Evolutionary conservation across 23 tunicate genomes (phyloP).

Genomic region (Trididemnum nubilum): DNA sequence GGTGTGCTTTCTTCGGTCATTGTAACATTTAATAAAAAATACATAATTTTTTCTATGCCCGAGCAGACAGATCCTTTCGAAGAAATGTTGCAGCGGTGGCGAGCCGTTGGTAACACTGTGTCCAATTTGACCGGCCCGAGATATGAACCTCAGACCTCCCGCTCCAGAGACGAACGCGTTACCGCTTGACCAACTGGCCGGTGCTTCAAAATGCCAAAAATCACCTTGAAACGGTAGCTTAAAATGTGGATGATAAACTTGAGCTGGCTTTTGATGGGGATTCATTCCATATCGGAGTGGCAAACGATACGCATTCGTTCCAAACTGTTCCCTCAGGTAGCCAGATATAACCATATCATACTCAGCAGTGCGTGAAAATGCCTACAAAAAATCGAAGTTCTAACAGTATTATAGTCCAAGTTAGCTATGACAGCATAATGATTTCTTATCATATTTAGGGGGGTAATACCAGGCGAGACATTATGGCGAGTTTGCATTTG

Average conservation of each 20-base stretch:
- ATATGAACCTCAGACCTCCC: no score
- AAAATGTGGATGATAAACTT: slow-evolving; percentile 35
- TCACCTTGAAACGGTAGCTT: slow-evolving; percentile 79
- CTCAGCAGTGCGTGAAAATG: slow-evolving; percentile 80
- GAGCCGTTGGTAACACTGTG: no score
- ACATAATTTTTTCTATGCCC: no score
- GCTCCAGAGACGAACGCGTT: no score
- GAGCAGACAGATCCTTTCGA: no score
- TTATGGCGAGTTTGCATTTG: not conserved
- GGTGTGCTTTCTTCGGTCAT: no score
- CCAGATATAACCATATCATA: slow-evolving; percentile 81
- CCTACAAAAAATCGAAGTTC: slow-evolving; percentile 47
- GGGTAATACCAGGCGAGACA: not conserved
- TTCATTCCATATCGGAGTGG: slow-evolving; percentile 90
- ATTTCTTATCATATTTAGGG: not conserved
- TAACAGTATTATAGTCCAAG: no score
- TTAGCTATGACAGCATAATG: not conserved
- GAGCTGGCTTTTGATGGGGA: slow-evolving; percentile 93
- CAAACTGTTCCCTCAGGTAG: slow-evolving; percentile 59
- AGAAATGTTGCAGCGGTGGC: no score
- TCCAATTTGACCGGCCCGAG: no score
- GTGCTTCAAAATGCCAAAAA: no score
- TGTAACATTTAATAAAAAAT: no score
- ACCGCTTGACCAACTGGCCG: no score
- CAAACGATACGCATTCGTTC: slow-evolving; percentile 29